These are phyloP conservation scores for Tretioscincus oriximinensis DNA, from an alignment of 2,113 vertebrate species.

Conservation along the genomic window DNA sequence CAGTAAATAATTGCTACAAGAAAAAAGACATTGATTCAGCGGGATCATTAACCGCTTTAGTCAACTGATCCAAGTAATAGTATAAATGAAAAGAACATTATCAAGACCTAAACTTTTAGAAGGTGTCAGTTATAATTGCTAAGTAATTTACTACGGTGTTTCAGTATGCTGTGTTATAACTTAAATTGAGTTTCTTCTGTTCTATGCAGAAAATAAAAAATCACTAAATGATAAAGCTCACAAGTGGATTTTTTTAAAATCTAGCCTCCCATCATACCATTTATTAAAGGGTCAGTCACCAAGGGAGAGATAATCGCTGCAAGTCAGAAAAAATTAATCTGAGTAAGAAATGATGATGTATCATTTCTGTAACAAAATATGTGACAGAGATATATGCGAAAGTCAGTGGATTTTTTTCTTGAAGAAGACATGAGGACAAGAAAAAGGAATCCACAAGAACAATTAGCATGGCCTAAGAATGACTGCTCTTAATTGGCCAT, in stretches of 20 bases:
- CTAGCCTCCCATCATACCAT: constrained; percentile 58
- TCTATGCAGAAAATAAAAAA: constrained; percentile 48
- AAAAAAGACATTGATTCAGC: constrained; percentile 77
- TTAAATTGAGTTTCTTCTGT: constrained; percentile 50
- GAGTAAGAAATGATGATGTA: constrained; percentile 75
- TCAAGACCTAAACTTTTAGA: constrained; percentile 68
- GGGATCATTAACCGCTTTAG: constrained; percentile 79
- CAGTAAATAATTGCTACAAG: constrained; percentile 78
- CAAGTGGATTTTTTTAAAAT: constrained; percentile 35
- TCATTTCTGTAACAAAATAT: constrained; percentile 73
- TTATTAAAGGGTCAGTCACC: constrained; percentile 70
- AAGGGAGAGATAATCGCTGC: constrained; percentile 73
- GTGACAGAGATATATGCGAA: constrained; percentile 76
- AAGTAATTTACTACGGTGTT: constrained; percentile 41
- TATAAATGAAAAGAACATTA: constrained; percentile 67
- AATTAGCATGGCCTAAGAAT: constrained; percentile 73
- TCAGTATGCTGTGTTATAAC: constrained; percentile 52
- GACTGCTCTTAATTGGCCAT: constrained; percentile 79
- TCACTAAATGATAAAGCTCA: constrained; percentile 59
- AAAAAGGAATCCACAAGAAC: constrained; percentile 74
- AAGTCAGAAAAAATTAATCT: constrained; percentile 73
- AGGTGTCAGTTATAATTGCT: constrained; percentile 55
- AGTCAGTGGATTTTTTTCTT: constrained; percentile 64
- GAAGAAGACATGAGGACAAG: constrained; percentile 71
- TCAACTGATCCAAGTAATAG: constrained; percentile 75